These are phyloP conservation scores for Pollachius pollachius DNA, from an alignment of 2,113 vertebrate species.

Conservation along the genomic window DNA sequence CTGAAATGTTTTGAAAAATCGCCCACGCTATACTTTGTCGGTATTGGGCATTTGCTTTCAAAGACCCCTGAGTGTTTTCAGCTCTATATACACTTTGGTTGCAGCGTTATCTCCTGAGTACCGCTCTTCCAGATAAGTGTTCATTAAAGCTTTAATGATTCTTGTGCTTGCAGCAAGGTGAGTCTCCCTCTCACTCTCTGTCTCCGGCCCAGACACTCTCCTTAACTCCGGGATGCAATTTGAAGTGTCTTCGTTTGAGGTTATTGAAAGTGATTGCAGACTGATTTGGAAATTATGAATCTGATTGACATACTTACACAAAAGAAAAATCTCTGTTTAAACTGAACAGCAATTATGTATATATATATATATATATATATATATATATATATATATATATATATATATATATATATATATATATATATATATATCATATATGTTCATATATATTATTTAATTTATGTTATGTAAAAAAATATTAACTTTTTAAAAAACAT, in stretches of 20 bases:
- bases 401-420: too few relatives aligned
- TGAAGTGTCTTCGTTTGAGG: neutral
- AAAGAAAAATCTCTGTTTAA: neutral
- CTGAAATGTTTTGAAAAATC: neutral
- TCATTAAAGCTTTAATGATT: slow-evolving; percentile 30
- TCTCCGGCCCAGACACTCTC: neutral
- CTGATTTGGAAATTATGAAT: neutral
- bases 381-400: too few relatives aligned
- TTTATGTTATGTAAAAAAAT: neutral
- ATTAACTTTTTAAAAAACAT: neutral
- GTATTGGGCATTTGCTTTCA: neutral
- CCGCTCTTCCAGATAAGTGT: slow-evolving; percentile 32
- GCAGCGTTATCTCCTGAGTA: neutral
- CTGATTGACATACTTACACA: neutral
- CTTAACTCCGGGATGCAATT: neutral
- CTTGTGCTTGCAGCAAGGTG: slow-evolving; percentile 13
- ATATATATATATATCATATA: too few relatives aligned
- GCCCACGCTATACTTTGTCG: neutral
- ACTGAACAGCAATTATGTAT: neutral
- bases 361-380: too few relatives aligned
- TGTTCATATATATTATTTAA: too few relatives aligned
- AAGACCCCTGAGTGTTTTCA: neutral
- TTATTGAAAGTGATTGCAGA: neutral
- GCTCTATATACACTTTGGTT: neutral
- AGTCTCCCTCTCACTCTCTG: slow-evolving; percentile 17